phyloP scores from a whole-genome alignment of 2,888 invertebrate genomes.

The Abrostola triplasia region DNA sequence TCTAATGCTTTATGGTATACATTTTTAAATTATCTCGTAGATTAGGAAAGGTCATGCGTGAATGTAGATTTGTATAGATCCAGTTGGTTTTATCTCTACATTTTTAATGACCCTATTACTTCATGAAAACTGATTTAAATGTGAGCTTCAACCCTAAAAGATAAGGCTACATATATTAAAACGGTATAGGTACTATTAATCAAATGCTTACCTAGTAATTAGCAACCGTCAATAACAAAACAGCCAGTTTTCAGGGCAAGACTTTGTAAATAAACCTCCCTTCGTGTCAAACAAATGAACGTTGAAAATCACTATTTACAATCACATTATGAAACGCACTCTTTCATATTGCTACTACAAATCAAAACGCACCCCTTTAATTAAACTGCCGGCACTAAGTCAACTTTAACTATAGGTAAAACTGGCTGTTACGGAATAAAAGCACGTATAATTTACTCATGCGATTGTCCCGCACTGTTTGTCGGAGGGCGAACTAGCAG shows the following conservation, averaged over 20 bases:
- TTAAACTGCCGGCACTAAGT: slow-evolving; percentile 82
- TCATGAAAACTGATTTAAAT: too few relatives aligned
- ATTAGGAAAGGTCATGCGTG: too few relatives aligned
- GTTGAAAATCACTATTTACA: slow-evolving; percentile 59
- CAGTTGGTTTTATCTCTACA: too few relatives aligned
- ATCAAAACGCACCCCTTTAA: slow-evolving; percentile 84
- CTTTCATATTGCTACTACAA: slow-evolving; percentile 76
- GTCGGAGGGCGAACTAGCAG: slow-evolving; percentile 57
- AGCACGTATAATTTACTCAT: slow-evolving; percentile 76
- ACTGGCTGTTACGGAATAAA: slow-evolving; percentile 73
- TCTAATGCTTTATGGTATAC: too few relatives aligned
- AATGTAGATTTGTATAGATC: too few relatives aligned
- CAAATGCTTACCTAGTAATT: slow-evolving; percentile 5
- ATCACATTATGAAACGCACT: slow-evolving; percentile 67
- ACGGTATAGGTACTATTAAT: neutral
- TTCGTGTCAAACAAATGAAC: slow-evolving; percentile 40
- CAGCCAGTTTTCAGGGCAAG: slow-evolving; percentile 10
- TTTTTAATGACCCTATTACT: too few relatives aligned
- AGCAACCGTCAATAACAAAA: slow-evolving; percentile 8
- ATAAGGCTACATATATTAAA: too few relatives aligned
- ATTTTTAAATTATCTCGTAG: too few relatives aligned
- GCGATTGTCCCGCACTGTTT: slow-evolving; percentile 68
- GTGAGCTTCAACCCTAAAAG: too few relatives aligned
- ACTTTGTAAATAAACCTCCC: slow-evolving; percentile 32
- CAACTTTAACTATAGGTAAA: slow-evolving; percentile 78